Evolutionary conservation across 2,113 vertebrate genomes (phyloP), one percentile per base, ranked within the genome.

Genomic region (Climacteris rufus): DNA sequence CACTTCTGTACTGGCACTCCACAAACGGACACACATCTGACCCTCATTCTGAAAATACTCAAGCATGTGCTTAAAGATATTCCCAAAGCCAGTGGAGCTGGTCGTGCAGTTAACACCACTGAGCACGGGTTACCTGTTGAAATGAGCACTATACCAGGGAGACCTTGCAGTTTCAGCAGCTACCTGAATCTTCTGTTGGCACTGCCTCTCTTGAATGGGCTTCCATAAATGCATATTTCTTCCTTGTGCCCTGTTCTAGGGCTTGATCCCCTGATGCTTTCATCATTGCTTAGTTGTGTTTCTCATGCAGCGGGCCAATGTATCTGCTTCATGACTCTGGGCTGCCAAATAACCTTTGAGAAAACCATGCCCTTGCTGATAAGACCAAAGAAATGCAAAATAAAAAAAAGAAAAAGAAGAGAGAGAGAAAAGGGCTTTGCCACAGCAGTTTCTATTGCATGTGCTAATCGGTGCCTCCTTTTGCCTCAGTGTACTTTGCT

Each of bases 331-430:
- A 64, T 76, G 52, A 65, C 50, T 87, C 40, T 4, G 4, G 52
- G 35, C 64, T 71, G 63, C 40, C 70, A 93, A 94, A 83, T 31
- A 72, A 44, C 68, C 76, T 90, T 80, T 94, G 66, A 83, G 76
- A 86, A 93, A 93, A 83, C 45, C 33, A 25, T 76, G 53, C 27
- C 90, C 82, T 94, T 93, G 82, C n/a, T 52, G 95, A 85, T 92
- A 88, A 97, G 75, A 50, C 50, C 40, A 76, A 87, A 93, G 23
- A 65, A 83, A 77, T 16, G 5, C 31, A 80, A 86, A 49, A 39
- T 6, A 6, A 23, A 2, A 5, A 35, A 23, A 15, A 28, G 13
- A 21, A 37, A 54, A 28, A n/a, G 65, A 33, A 30, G 24, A 56
- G n/a, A n/a, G n/a, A 22, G 28, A 74, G 30, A 24, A 27, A 39